phyloP scores from a whole-genome alignment of 2,113 vertebrate species.

The Myxocyprinus asiaticus region DNA sequence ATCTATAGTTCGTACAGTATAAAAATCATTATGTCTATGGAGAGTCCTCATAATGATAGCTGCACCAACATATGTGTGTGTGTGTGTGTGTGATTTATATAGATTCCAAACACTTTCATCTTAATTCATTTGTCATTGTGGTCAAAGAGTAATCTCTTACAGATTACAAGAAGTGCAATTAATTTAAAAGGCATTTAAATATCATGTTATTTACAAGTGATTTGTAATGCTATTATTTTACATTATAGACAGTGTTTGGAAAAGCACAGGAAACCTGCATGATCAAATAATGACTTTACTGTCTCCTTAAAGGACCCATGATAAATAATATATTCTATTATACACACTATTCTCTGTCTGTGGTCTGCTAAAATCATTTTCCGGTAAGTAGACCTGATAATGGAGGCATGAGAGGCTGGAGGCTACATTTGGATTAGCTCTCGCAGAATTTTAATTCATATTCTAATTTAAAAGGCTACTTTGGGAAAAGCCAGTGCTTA shows the following conservation, averaged over 20 bases:
- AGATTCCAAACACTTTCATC: too few species aligned
- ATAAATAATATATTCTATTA: slow-evolving; percentile 18
- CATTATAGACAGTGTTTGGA: slow-evolving; percentile 26
- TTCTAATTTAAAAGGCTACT: neutral
- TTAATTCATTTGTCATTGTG: too few species aligned
- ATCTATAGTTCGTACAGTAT: too few species aligned
- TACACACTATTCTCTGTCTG: slow-evolving; percentile 16
- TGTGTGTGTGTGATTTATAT: too few species aligned
- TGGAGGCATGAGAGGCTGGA: neutral
- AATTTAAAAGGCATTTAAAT: slow-evolving; percentile 23
- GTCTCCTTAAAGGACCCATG: neutral
- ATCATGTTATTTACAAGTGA: slow-evolving; percentile 32
- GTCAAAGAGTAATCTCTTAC: neutral
- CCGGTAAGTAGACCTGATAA: neutral
- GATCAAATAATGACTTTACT: slow-evolving; percentile 6
- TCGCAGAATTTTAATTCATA: slow-evolving; percentile 1
- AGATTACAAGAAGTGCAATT: slow-evolving; percentile 17
- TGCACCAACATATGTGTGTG: too few species aligned
- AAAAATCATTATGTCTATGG: too few species aligned
- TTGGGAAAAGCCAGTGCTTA: neutral
- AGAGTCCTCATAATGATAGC: too few species aligned
- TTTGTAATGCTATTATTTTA: slow-evolving; percentile 27
- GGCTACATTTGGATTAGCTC: neutral
- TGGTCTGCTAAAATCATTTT: slow-evolving; percentile 1
- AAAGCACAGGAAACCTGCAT: neutral